Evolutionary conservation across 2,888 invertebrate species (phyloP).

Genomic region (Caenorhabditis angaria): DNA sequence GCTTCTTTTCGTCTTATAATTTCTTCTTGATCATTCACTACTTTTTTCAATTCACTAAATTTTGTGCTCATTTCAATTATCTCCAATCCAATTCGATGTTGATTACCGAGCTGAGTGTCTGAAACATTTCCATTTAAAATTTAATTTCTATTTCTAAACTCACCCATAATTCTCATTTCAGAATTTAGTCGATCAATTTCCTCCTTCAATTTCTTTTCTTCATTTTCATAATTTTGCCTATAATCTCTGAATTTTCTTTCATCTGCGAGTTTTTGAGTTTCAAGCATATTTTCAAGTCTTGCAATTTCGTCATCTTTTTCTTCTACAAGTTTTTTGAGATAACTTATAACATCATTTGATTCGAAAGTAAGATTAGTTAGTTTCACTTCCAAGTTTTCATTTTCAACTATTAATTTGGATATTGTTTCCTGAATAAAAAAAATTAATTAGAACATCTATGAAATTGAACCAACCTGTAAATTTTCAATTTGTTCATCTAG

Average conservation of each 20-base stretch:
- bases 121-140: background rate
- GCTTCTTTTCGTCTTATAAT: conserved; percentile 46
- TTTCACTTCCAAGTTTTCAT: conserved; percentile 39
- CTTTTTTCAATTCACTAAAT: conserved; percentile 23
- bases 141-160: background rate
- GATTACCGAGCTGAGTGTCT: conserved; percentile 54
- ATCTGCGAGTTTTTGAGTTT: conserved; percentile 20
- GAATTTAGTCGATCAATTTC: conserved; percentile 36
- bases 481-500: conserved; percentile 32
- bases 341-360: conserved; percentile 51
- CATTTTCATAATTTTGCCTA: conserved; percentile 18
- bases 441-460: background rate
- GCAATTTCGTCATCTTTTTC: conserved; percentile 45
- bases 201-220: conserved; percentile 32
- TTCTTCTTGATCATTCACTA: conserved; percentile 42
- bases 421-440: conserved; percentile 38
- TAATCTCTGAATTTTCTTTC: conserved; percentile 22
- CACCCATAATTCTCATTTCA: conserved; percentile 47
- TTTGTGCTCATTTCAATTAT: conserved; percentile 50
- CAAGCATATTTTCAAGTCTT: conserved; percentile 41
- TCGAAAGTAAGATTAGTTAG: conserved; percentile 48
- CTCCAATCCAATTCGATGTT: conserved; percentile 48
- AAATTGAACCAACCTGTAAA: conserved; percentile 19
- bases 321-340: conserved; percentile 39
- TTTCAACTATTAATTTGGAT: conserved; percentile 41